Base-by-base conservation (phyloP, 2,113 vertebrate species). In the Notothenia rossii region DNA sequence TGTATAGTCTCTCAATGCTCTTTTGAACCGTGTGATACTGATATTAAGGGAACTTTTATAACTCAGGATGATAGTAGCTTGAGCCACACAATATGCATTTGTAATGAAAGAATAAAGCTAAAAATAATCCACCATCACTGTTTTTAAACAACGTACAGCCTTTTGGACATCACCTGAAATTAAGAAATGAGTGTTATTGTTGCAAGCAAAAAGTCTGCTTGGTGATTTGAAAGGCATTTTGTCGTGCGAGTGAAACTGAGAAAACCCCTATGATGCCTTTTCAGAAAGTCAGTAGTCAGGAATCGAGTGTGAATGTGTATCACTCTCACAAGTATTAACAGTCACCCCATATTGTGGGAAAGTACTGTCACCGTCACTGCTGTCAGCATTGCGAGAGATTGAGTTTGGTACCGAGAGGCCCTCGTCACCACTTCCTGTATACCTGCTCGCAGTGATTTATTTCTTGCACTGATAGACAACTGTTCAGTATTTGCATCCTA, bases 351-450 rank as follows among this genome's bases (percentile, higher is more conserved):
- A n/a, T 76, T 84, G 75, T 79, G 87, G 82, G 81, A 83, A 92
- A 85, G 65, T 69, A 65, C 77, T 66, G 29, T 43, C 46, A 43
- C 49, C 49, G 60, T 61, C 4, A 4, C 40, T 48, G 17, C 55
- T 78, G 51, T 76, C 49, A 59, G 71, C 65, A 48, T 2, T 0
- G 75, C 25, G 1, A 56, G 40, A 77, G 8, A 36, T 29, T 40
- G 48, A 36, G 45, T 64, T 70, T 61, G n/a, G 43, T n/a, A 55
- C 58, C 6, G 10, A 75, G 40, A 86, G n/a, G 75, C 25, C 59
- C 36, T 10, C 10, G 17, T 59, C 36, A 94, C 90, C 91, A 90
- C 93, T 94, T 95, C 92, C 93, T 92, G 88, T 81, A 49, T 88
- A 70, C 10, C 71, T 65, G 10, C 54, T 53, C 2, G 67, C 92